Evolutionary conservation across 2,797 vertebrate species (phyloP).

Genomic region (Smutsia gigantea): DNA sequence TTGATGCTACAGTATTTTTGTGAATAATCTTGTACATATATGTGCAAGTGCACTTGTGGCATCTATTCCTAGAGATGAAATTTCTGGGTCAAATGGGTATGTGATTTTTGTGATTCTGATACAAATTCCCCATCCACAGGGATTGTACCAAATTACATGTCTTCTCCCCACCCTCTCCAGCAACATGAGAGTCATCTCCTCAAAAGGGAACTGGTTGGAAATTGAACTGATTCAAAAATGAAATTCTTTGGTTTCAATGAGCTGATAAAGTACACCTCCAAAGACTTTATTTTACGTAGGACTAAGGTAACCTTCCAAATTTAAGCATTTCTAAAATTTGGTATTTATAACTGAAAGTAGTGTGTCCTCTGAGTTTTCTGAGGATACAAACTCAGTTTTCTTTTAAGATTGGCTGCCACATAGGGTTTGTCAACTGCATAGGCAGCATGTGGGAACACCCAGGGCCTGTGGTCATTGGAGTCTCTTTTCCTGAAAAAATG

Average conservation of each 20-base stretch:
- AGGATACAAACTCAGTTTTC: background rate
- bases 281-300: background rate
- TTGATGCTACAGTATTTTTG: background rate
- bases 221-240: background rate
- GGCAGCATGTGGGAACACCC: accelerated
- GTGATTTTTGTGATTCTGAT: background rate
- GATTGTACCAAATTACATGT: background rate
- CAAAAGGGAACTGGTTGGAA: background rate
- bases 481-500: background rate
- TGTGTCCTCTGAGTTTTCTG: background rate
- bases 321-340: background rate
- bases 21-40: background rate
- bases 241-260: background rate
- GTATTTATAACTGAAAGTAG: background rate
- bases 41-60: background rate
- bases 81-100: background rate
- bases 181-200: background rate
- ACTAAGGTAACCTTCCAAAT: background rate
- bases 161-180: background rate
- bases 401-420: background rate
- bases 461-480: accelerated
- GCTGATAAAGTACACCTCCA: background rate
- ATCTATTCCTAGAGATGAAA: background rate
- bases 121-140: background rate
- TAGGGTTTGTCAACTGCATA: background rate